These are phyloP conservation scores for Telmatochromis sp. DNA, from an alignment of 2,113 vertebrate species.

Conservation along the genomic window DNA sequence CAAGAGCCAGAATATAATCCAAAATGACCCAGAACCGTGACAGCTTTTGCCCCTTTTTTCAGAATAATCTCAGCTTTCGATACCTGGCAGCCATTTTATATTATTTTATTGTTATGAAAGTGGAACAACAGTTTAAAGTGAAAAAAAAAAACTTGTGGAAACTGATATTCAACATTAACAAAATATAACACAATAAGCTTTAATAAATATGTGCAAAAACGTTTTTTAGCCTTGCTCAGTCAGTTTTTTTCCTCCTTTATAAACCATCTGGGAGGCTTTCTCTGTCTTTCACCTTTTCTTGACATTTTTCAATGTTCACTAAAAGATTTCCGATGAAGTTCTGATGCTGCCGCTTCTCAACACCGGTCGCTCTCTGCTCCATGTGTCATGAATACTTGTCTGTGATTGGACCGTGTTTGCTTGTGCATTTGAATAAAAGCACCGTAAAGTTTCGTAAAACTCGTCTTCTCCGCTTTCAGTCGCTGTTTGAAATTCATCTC, in stretches of 20 bases:
- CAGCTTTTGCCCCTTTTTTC: neutral
- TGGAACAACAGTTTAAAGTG: neutral
- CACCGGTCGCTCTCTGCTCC: neutral
- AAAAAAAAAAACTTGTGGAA: neutral
- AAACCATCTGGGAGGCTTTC: neutral
- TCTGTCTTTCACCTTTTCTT: neutral
- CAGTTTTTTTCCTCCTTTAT: neutral
- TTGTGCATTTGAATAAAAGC: neutral
- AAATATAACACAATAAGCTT: rapidly evolving
- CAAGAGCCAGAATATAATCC: neutral
- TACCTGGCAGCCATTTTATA: neutral
- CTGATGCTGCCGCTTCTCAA: neutral
- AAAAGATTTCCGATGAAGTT: neutral
- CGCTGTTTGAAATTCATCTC: neutral
- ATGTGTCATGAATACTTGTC: neutral
- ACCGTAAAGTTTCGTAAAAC: neutral
- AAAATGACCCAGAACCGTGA: neutral
- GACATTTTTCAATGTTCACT: neutral
- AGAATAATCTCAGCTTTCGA: neutral
- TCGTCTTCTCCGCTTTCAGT: neutral
- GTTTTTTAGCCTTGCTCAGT: neutral
- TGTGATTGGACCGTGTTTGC: neutral
- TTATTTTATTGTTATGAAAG: neutral
- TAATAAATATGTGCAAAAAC: rapidly evolving
- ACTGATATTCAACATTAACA: neutral